A percentile compares a stretch with the other conserved stretches of the same genome.
phyloP scores from a whole-genome alignment of 2,888 invertebrate genomes.

The Chironomus tentans region DNA sequence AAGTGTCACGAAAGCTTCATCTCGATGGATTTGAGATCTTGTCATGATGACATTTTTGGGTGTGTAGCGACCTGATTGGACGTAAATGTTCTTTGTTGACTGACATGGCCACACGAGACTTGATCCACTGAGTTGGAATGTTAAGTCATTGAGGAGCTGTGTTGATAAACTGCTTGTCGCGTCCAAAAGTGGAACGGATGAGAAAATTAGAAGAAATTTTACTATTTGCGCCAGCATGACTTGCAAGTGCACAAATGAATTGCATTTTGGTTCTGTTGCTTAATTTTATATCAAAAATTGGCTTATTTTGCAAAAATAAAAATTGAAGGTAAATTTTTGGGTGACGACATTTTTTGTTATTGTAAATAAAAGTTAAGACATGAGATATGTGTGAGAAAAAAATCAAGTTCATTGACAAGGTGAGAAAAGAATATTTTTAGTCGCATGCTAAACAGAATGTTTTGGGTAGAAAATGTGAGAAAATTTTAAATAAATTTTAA shows the following conservation, averaged over 20 bases:
- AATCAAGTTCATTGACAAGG: neutral
- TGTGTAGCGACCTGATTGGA: conserved; percentile 48
- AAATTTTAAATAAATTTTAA: neutral
- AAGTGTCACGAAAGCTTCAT: conserved; percentile 49
- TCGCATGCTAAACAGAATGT: neutral
- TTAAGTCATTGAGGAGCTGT: conserved; percentile 10
- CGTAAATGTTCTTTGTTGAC: conserved; percentile 50
- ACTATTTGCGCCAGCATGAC: conserved; percentile 3
- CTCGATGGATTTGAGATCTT: conserved; percentile 49
- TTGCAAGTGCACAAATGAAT: neutral
- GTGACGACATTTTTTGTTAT: neutral
- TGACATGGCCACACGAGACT: conserved; percentile 49
- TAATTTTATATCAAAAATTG: neutral
- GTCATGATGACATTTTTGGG: conserved; percentile 53
- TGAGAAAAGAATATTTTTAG: no score
- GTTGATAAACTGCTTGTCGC: neutral
- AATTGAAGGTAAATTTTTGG: neutral
- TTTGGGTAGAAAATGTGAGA: neutral
- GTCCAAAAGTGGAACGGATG: neutral
- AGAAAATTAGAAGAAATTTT: neutral
- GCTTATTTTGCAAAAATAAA: neutral
- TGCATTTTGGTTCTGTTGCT: neutral
- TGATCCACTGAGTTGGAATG: conserved; percentile 28
- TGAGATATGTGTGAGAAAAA: neutral
- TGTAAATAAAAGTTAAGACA: no score